Conservation (phyloP, 2,113 vertebrate species). For the Passer domesticus region DNA sequence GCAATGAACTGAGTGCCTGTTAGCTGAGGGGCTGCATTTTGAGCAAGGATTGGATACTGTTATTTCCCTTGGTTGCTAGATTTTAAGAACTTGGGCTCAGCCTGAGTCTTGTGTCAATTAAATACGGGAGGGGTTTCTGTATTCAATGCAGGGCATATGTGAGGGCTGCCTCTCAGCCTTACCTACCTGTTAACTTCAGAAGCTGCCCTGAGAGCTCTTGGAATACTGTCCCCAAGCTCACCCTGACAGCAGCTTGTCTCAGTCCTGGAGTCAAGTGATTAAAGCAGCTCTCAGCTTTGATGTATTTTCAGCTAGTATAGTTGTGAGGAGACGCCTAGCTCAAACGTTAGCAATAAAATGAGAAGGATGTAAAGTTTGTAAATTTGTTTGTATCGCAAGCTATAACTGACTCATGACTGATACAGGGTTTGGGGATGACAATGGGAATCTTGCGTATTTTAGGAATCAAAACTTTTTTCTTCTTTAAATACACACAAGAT, state of each 20-base stretch:
- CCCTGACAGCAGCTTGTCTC: neutral
- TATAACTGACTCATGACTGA: neutral
- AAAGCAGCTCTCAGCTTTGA: neutral
- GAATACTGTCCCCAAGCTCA: neutral
- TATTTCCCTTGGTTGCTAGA: neutral
- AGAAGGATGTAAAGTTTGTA: neutral
- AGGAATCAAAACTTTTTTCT: neutral
- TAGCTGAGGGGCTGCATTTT: neutral
- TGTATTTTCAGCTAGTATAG: neutral
- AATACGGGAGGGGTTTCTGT: neutral
- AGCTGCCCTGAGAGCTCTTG: neutral
- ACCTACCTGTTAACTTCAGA: neutral
- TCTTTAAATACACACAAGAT: neutral
- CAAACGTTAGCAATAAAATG: neutral
- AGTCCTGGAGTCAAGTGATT: neutral
- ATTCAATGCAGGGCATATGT: accelerated
- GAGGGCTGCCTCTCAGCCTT: neutral
- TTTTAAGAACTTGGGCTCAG: conserved; percentile 3
- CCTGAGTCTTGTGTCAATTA: neutral
- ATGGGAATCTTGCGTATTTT: neutral
- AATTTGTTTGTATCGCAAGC: neutral
- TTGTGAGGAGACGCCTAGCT: neutral
- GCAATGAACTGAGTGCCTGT: neutral
- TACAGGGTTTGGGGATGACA: neutral
- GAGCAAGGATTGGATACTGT: neutral